phyloP scores from a whole-genome alignment of 2,113 vertebrate species.

The Excalfactoria chinensis region DNA sequence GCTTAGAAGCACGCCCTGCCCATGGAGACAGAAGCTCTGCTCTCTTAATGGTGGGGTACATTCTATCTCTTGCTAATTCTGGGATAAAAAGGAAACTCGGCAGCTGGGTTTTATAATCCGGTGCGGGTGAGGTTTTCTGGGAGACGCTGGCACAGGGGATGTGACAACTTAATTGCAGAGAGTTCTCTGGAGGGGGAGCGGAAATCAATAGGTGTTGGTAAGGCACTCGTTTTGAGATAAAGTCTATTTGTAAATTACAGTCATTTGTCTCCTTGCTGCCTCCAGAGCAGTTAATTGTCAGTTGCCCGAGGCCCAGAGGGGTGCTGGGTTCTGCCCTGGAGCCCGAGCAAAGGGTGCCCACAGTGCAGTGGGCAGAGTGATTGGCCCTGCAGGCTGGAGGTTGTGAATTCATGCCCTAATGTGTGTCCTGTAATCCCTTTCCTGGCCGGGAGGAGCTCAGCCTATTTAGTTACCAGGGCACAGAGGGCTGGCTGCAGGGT shows the following conservation, averaged over 20 bases:
- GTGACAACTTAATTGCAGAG: constrained; percentile 74
- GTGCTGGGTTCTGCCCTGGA: background rate
- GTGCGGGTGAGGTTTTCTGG: background rate
- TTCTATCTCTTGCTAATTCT: constrained; percentile 41
- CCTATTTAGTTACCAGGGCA: constrained; percentile 56
- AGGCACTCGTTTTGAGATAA: constrained; percentile 68
- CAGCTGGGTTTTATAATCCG: constrained; percentile 34
- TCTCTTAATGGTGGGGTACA: background rate
- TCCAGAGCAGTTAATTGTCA: constrained; percentile 55
- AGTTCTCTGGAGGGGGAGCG: constrained; percentile 27
- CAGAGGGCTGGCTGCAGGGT: constrained; percentile 3
- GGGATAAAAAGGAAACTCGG: constrained; percentile 8
- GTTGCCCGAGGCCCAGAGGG: background rate
- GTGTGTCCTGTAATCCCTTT: constrained; percentile 55
- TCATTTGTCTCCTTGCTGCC: constrained; percentile 56
- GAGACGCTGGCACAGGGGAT: constrained; percentile 35
- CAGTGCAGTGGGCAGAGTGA: background rate
- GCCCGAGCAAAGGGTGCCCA: background rate
- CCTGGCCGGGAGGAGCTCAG: background rate
- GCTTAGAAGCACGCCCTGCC: background rate
- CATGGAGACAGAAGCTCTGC: background rate
- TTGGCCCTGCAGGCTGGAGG: background rate
- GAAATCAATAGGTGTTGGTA: constrained; percentile 70
- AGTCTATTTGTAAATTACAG: constrained; percentile 76
- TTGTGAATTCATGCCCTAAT: constrained; percentile 46